phyloP scores from a whole-genome alignment of 2,797 vertebrate species.

The Pseudochirops cupreus region DNA sequence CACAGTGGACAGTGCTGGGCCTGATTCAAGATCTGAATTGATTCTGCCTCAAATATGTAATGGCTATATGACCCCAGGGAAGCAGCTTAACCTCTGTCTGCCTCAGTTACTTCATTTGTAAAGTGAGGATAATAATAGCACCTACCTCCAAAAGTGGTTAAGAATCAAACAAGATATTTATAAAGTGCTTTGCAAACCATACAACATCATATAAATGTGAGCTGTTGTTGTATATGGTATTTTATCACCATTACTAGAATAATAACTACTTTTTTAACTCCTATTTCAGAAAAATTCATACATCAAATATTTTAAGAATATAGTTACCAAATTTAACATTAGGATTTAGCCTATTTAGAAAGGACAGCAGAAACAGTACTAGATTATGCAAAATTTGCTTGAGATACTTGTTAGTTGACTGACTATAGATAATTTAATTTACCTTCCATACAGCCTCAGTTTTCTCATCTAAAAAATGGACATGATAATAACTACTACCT shows the following conservation, averaged over 20 bases:
- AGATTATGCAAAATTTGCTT: not conserved
- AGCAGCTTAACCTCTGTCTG: not conserved
- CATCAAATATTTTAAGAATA: not conserved
- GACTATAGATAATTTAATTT: not conserved
- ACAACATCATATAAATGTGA: not conserved
- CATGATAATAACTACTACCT: not conserved
- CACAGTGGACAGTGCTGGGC: not conserved
- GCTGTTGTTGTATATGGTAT: not conserved
- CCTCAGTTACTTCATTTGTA: not conserved
- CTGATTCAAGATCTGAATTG: not conserved
- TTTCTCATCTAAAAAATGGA: not conserved
- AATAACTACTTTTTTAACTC: not conserved
- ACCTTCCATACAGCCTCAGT: not conserved
- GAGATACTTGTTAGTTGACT: not conserved
- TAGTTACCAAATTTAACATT: slow-evolving; percentile 30
- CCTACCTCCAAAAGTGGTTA: not conserved
- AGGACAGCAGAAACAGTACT: not conserved
- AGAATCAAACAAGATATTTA: not conserved
- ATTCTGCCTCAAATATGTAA: not conserved
- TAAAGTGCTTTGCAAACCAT: not conserved
- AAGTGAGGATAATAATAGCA: not conserved
- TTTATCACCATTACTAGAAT: not conserved
- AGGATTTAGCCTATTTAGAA: slow-evolving; percentile 20
- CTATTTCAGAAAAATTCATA: slow-evolving; percentile 40
- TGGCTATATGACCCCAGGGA: not conserved